These are phyloP conservation scores for Cydia pomonella DNA, from an alignment of 1,140 invertebrate species.

Conservation along the genomic window DNA sequence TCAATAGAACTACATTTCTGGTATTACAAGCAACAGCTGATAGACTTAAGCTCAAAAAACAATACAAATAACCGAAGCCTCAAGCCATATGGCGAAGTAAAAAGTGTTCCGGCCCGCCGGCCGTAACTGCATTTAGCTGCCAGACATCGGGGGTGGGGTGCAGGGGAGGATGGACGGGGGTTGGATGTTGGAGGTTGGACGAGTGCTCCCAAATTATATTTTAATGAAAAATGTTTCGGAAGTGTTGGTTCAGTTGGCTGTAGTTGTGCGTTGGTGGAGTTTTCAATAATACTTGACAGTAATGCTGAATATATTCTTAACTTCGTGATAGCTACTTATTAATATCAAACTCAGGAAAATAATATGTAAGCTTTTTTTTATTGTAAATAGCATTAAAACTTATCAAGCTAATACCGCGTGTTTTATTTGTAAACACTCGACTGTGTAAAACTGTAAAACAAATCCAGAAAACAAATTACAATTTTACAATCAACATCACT, in stretches of 20 bases:
- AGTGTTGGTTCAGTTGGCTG: neutral
- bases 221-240: neutral
- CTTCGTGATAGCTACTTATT: too few species aligned
- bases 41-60: neutral
- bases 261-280: neutral
- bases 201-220: neutral
- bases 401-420: too few species aligned
- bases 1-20: neutral
- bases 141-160: neutral
- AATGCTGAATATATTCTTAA: neutral
- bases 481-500: too few species aligned
- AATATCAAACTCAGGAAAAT: too few species aligned
- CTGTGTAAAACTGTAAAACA: too few species aligned
- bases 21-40: neutral
- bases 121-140: constrained; percentile 18
- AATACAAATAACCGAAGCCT: constrained; percentile 1
- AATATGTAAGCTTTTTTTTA: too few species aligned
- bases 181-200: constrained; percentile 6
- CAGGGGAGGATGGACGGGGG: neutral
- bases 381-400: too few species aligned
- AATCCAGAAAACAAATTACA: too few species aligned
- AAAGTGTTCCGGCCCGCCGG: constrained; percentile 9
- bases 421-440: too few species aligned
- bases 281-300: neutral
- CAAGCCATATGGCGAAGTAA: constrained; percentile 7